phyloP scores from a whole-genome alignment of 2,113 vertebrate genomes.

The Lipophrys pholis region DNA sequence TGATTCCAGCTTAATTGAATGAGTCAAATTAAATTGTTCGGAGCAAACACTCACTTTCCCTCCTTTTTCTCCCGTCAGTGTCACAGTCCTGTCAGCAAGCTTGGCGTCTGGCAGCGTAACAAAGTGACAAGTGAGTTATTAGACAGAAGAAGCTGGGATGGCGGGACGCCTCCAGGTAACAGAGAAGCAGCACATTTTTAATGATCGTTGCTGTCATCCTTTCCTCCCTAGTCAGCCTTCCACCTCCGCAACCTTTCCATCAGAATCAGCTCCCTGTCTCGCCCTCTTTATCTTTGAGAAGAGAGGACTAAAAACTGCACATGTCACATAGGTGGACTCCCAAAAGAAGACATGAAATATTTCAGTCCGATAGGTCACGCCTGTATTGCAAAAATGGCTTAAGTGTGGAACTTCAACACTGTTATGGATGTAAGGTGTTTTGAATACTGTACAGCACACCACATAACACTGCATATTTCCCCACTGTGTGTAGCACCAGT shows the following conservation, averaged over 20 bases:
- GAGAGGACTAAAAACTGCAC: slow-evolving; percentile 51
- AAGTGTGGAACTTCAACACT: slow-evolving; percentile 63
- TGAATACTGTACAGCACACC: slow-evolving; percentile 72
- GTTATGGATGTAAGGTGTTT: slow-evolving; percentile 58
- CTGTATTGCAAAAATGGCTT: slow-evolving; percentile 62
- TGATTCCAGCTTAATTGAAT: slow-evolving; percentile 50
- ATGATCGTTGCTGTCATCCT: slow-evolving; percentile 79
- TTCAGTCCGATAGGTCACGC: slow-evolving; percentile 56
- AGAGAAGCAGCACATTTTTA: slow-evolving; percentile 79
- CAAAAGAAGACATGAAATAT: slow-evolving; percentile 54
- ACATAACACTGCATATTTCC: slow-evolving; percentile 68
- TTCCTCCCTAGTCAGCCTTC: slow-evolving; percentile 77
- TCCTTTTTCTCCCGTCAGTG: slow-evolving; percentile 82
- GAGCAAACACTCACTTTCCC: slow-evolving; percentile 11
- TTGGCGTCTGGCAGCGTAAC: slow-evolving; percentile 91
- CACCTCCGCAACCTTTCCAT: slow-evolving; percentile 75
- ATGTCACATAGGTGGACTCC: slow-evolving; percentile 57
- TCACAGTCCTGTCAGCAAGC: slow-evolving; percentile 92
- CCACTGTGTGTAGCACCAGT: slow-evolving; percentile 76
- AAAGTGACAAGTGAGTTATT: slow-evolving; percentile 97
- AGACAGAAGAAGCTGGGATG: slow-evolving; percentile 91
- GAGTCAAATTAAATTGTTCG: slow-evolving; percentile 68
- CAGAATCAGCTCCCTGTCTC: slow-evolving; percentile 62
- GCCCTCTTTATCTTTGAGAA: slow-evolving; percentile 63
- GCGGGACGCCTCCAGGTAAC: slow-evolving; percentile 88